A percentile compares a stretch with the other conserved stretches of the same genome.
phyloP scores from a whole-genome alignment of 2,797 vertebrate species.

The Aphelocoma californica region DNA sequence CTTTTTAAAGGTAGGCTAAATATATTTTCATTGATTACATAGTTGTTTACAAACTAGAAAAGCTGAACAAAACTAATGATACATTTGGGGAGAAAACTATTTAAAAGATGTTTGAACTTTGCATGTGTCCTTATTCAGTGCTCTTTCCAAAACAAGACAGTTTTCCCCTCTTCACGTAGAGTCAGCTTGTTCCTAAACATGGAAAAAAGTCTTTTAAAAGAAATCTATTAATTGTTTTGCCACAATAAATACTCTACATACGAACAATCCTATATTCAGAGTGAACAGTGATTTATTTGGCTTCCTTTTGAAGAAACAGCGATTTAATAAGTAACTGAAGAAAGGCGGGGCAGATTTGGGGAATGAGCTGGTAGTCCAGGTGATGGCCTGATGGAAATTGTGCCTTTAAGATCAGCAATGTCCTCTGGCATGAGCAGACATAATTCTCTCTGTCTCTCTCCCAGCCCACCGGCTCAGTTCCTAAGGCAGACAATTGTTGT shows the following conservation, averaged over 20 bases:
- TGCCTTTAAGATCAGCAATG: neutral
- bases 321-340: neutral
- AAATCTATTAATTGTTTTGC: conserved; percentile 66
- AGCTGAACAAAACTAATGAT: conserved; percentile 35
- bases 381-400: neutral
- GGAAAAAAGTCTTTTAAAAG: conserved; percentile 61
- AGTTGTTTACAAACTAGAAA: conserved; percentile 47
- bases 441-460: neutral
- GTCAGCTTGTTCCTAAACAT: conserved; percentile 55
- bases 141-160: conserved; percentile 32
- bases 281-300: neutral
- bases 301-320: neutral
- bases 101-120: conserved; percentile 47
- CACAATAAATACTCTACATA: conserved; percentile 55
- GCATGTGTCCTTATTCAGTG: conserved; percentile 48
- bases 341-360: neutral
- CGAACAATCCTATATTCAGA: neutral
- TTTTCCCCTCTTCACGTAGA: conserved; percentile 15
- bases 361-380: neutral
- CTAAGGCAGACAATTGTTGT: neutral
- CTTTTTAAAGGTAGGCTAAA: conserved; percentile 55
- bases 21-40: conserved; percentile 64
- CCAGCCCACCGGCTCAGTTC: neutral
- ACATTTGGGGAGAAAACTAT: conserved; percentile 27
- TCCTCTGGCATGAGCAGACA: neutral